Base-by-base conservation (phyloP, 1,140 invertebrate species). In the Dufourea novaeangliae region DNA sequence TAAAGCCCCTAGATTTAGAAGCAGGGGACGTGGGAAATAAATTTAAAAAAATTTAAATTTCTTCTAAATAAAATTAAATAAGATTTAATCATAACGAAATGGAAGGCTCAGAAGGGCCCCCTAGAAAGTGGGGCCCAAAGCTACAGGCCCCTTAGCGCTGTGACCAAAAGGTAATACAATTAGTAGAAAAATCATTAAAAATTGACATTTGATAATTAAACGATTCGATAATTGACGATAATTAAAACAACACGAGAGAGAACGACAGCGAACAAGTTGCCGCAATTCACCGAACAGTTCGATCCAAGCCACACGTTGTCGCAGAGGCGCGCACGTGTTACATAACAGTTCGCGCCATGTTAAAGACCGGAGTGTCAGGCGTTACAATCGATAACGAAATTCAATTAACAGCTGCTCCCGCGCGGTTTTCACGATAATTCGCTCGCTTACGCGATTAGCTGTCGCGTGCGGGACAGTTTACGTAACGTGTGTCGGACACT, bases 261-360 rank as follows among this genome's bases (percentile, higher is more conserved):
- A 46, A 8, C 0, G 52, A 2, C 29, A n/a, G 17, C 71, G 29
- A 59, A 34, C 25, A n/a, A 25, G 27, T 50, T 39, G 41, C 17
- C 54, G 39, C n/a, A 27, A 25, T 64, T 52, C 39, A 52, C 61
- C 52, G 37, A 39, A 64, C n/a, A n/a, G 29, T 39, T 44, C 52
- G 29, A 22, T 27, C 12, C 11, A 8, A 20, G 34, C 12, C 12
- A 14, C 34, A 50, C 22, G 32, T 14, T 54, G 29, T 29, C 41
- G 66, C 34, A 62, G 39, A 32, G 20, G 34, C n/a, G 34, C n/a
- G 27, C 75, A 71, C 75, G 75, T 71, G 75, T 77, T 77, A 77
- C 75, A 29, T 77, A 77, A 77, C 57, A n/a, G n/a, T 62, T 62
- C 44, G 67, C 57, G 68, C 68, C 67, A 77, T 77, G 75, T 77